Evolutionary conservation across 2,888 invertebrate genomes (phyloP).

Genomic region (Limenitis arthemis): DNA sequence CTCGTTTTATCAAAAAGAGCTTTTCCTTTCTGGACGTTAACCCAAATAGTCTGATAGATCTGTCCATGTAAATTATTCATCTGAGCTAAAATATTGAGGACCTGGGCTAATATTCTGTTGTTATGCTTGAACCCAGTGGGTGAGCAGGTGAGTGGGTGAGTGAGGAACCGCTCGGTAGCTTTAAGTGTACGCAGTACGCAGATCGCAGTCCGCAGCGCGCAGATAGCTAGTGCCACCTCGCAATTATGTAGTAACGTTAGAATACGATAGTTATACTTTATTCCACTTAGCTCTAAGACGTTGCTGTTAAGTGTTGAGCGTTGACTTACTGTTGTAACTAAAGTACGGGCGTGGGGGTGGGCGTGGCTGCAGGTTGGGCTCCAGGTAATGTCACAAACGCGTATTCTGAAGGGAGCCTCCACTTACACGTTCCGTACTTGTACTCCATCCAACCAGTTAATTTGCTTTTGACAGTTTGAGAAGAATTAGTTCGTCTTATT

Average conservation of each 20-base stretch:
- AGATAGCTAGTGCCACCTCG: constrained; percentile 61
- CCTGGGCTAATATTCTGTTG: too few relatives aligned
- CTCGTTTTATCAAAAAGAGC: too few relatives aligned
- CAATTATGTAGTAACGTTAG: constrained; percentile 53
- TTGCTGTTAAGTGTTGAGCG: constrained; percentile 48
- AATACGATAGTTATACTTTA: constrained; percentile 42
- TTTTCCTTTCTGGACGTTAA: too few relatives aligned
- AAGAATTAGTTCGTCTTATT: too few relatives aligned
- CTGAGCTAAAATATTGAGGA: too few relatives aligned
- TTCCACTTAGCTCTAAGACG: constrained; percentile 62
- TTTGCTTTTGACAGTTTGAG: too few relatives aligned
- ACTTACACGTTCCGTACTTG: constrained; percentile 39
- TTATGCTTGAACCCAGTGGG: background rate
- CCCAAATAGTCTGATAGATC: too few relatives aligned
- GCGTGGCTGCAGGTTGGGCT: too few relatives aligned
- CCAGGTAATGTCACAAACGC: constrained; percentile 50
- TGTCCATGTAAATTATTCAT: too few relatives aligned
- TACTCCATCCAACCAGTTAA: too few relatives aligned
- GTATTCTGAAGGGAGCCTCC: constrained; percentile 60
- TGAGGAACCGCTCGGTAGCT: constrained; percentile 16
- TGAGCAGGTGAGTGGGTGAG: background rate
- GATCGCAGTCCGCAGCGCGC: constrained; percentile 62
- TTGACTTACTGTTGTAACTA: constrained; percentile 30
- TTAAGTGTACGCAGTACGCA: constrained; percentile 43
- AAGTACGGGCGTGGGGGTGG: constrained; percentile 38